phyloP scores from a whole-genome alignment of 1,140 invertebrate genomes.

The Grapholita molesta region DNA sequence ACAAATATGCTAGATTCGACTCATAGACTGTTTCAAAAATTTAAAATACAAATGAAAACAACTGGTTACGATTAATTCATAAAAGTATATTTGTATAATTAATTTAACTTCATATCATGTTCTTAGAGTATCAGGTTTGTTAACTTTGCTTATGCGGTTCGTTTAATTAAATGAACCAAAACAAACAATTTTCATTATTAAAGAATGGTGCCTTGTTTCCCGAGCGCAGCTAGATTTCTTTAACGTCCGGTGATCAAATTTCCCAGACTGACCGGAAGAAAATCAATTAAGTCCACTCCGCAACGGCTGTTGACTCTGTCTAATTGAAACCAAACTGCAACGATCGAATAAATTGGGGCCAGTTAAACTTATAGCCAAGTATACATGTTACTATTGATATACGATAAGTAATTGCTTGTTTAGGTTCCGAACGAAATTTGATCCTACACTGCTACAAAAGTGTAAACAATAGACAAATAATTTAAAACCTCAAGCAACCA shows the following conservation, averaged over 20 bases:
- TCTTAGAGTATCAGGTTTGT: not conserved
- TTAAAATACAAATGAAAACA: too few relatives aligned
- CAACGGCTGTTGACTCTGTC: conserved; percentile 34
- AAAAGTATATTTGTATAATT: not conserved
- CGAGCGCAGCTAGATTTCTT: conserved; percentile 14
- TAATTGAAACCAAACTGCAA: conserved; percentile 46
- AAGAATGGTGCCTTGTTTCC: not conserved
- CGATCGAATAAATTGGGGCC: conserved; percentile 27
- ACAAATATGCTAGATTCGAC: too few relatives aligned
- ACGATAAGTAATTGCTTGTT: not conserved
- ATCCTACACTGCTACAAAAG: too few relatives aligned
- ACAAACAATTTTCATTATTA: not conserved
- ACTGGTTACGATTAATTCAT: not conserved
- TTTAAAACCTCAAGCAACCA: too few relatives aligned
- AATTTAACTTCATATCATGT: not conserved
- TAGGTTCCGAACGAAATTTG: too few relatives aligned
- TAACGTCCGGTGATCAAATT: conserved; percentile 27
- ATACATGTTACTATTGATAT: not conserved
- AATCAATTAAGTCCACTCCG: conserved; percentile 30
- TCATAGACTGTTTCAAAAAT: too few relatives aligned
- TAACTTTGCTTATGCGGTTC: not conserved
- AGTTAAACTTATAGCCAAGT: conserved; percentile 20
- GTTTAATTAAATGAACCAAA: not conserved
- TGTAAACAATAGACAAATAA: too few relatives aligned
- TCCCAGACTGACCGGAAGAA: conserved; percentile 24